Evolutionary conservation across 2,888 invertebrate species (phyloP).

Genomic region (Agrotis segetum): DNA sequence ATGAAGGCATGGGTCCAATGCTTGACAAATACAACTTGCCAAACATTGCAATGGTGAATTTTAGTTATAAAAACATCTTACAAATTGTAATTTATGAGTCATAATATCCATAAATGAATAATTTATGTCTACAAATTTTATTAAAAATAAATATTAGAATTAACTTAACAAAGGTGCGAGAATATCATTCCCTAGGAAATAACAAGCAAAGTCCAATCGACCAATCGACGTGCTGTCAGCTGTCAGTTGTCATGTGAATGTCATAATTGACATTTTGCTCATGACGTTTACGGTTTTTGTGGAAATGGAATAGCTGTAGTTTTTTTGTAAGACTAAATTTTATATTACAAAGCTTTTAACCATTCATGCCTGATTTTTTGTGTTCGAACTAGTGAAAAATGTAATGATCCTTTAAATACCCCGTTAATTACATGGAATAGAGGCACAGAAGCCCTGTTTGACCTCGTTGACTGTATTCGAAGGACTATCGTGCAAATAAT

Average conservation of each 20-base stretch:
- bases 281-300: constrained; percentile 57
- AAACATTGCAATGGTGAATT: background rate
- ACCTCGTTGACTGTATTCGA: constrained; percentile 84
- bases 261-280: constrained; percentile 7
- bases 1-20: background rate
- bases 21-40: background rate
- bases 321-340: constrained; percentile 30
- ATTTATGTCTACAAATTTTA: background rate
- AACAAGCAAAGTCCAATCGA: constrained; percentile 3
- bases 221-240: constrained; percentile 17
- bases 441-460: constrained; percentile 67
- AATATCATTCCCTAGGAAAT: constrained; percentile 42
- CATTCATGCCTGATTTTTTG: background rate
- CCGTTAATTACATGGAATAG: constrained; percentile 34
- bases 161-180: constrained; percentile 10
- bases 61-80: background rate
- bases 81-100: background rate
- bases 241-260: constrained; percentile 15
- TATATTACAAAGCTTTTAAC: constrained; percentile 21
- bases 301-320: constrained; percentile 36
- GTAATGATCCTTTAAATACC: constrained; percentile 34
- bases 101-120: too few species aligned
- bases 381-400: constrained; percentile 36
- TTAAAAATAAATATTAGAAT: background rate
- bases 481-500: constrained; percentile 85